Base-by-base conservation (phyloP, 2,113 vertebrate species). In the Mellivora capensis region DNA sequence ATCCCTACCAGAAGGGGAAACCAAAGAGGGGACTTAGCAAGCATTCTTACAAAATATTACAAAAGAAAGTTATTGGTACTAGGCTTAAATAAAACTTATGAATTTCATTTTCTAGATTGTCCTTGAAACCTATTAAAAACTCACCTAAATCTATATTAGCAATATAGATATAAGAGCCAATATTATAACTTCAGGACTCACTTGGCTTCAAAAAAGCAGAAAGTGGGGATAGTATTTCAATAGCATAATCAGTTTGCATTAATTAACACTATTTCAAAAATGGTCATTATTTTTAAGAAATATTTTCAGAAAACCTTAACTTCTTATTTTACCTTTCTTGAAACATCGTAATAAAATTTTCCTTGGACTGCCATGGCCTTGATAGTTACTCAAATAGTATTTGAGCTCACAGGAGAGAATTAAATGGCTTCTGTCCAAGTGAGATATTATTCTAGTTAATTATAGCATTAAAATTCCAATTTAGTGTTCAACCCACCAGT, bases 401-500 rank as follows among this genome's bases (percentile, higher is more conserved):
- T 96, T 94, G 52, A 77, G 52, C 61, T 90, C 72, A 89, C 23
- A 64, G 31, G 31, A 95, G 72, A 94, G 9, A 95, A 96, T 91
- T 20, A 91, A 96, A 90, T 89, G 93, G 86, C 82, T 95, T 93
- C 74, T 95, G 86, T 90, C 91, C 87, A 95, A 93, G 39, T 61
- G 44, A 94, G 97, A 96, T 80, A 97, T 94, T 96, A 93, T 97
- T 97, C 95, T 91, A 90, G 87, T 94, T 98, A 96, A 94, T 96
- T 93, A 93, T 91, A 89, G 57, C 57, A 87, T 93, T 93, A 96
- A 97, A 97, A 96, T 96, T 98, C 93, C 88, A 96, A 72, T 95
- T 97, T 88, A 93, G 37, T 87, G 67, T 86, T 95, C 82, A 72
- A 54, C 91, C 69, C 79, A 94, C 61, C 82, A 69, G 76, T 31